Evolutionary conservation across 53 echinoderm and acorn worm genomes (phyloP), one percentile per base, ranked within the genome.

Genomic region (Stichopus horrens): DNA sequence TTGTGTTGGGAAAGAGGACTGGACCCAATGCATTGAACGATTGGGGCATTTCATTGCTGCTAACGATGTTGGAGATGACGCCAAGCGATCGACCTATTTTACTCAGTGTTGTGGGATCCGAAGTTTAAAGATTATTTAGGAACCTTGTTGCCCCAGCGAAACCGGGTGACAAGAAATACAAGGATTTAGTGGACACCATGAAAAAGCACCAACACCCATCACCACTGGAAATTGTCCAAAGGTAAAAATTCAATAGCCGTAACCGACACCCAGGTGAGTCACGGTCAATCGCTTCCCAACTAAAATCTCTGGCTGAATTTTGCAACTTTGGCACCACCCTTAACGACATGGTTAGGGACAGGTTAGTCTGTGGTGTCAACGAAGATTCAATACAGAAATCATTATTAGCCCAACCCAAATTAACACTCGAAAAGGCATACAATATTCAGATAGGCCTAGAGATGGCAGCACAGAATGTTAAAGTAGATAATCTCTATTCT

Each of bases 61-160:
- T 5, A 86, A 86, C 59, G 66, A 60, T 67, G 65, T 86, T 23
- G 20, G 1, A 21, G 58, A 58, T 9, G 86, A 86, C 0, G 8
- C 58, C 7, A 85, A 85, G 66, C 86, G 5, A 21, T 4, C 66
- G 65, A 16, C 16, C 51, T 63, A 86, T 68, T 37, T 37, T 71
- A 4, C 23, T 71, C 7, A 71, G 66, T 67, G 73, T 68, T 6
- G 71, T 6, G 68, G 14, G 88, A 76, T 16, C 75, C 5, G 58
- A 74, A 4, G 18, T 55, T 2, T 88, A 56, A 10, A 88, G 76
- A 75, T 55, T 88, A 23, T n/a, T 90, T 5, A 16, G 75, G 53
- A 88, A 83, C 65, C 58, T 93, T 7, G 54, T 75, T 18, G 86
- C 89, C 7, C 91, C 91, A 60, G 4, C 57, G 37, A 93, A 93